A percentile compares a stretch with the other conserved stretches of the same genome.
phyloP scores from a whole-genome alignment of 1,140 invertebrate genomes.

The Drosophila teissieri region DNA sequence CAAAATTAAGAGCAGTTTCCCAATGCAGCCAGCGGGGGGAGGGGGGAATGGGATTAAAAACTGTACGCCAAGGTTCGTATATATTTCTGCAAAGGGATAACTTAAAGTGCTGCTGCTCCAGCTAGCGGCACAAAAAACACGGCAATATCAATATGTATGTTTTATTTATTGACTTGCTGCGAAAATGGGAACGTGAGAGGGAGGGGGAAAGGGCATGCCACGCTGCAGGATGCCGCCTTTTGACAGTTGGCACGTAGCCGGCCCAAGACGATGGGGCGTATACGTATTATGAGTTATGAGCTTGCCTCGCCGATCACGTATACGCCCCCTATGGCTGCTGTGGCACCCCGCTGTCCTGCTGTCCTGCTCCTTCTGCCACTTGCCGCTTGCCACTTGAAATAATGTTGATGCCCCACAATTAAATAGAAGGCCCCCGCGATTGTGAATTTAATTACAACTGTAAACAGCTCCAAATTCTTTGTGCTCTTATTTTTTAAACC shows the following conservation, averaged over 20 bases:
- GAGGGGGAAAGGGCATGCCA: not conserved
- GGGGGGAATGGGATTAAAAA: conserved; percentile 29
- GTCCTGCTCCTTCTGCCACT: too few relatives aligned
- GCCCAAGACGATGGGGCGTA: conserved; percentile 48
- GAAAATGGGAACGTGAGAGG: not conserved
- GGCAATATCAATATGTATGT: conserved; percentile 48
- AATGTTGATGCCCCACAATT: conserved; percentile 75
- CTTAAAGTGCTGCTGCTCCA: conserved; percentile 25
- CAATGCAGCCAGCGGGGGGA: not conserved
- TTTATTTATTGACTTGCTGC: conserved; percentile 70
- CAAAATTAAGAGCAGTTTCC: conserved; percentile 8
- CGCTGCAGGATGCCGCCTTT: conserved; percentile 40
- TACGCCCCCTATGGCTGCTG: conserved; percentile 19
- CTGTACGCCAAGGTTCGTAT: conserved; percentile 26
- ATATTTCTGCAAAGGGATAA: conserved; percentile 28
- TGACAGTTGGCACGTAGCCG: conserved; percentile 73
- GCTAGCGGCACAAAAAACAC: not conserved
- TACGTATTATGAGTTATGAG: conserved; percentile 72
- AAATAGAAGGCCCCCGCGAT: conserved; percentile 44
- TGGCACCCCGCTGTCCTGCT: not conserved
- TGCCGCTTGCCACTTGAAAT: conserved; percentile 33
- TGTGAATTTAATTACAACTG: conserved; percentile 66
- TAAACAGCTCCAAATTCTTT: conserved; percentile 31
- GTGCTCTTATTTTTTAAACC: not conserved
- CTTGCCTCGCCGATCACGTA: conserved; percentile 64